phyloP scores from a whole-genome alignment of 2,888 invertebrate genomes.

The Eremobia ochroleuca region DNA sequence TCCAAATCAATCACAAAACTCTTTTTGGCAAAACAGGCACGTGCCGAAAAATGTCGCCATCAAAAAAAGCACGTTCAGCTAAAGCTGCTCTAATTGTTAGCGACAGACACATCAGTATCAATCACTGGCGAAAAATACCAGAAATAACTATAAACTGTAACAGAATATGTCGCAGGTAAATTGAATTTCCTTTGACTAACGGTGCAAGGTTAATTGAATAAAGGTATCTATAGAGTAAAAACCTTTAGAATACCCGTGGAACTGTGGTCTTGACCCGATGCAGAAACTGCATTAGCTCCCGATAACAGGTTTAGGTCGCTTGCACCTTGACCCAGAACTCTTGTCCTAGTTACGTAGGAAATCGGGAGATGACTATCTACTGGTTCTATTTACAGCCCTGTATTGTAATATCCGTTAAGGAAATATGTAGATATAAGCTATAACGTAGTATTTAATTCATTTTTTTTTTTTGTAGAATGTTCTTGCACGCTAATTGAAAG shows the following conservation, averaged over 20 bases:
- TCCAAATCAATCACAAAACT: background rate
- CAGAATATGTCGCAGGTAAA: background rate
- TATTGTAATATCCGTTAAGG: conserved; percentile 19
- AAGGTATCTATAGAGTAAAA: background rate
- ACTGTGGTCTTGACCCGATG: conserved; percentile 58
- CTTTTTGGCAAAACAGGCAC: background rate
- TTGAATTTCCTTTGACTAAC: conserved; percentile 14
- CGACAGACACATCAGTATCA: background rate
- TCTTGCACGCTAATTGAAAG: background rate
- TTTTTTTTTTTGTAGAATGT: background rate
- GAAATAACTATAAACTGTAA: too few relatives aligned
- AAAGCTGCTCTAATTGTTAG: background rate
- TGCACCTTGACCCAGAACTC: conserved; percentile 70
- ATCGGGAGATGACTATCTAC: conserved; percentile 5
- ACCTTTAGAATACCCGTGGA: conserved; percentile 11
- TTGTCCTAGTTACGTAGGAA: conserved; percentile 62
- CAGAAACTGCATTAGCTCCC: conserved; percentile 74
- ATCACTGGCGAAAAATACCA: background rate
- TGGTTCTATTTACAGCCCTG: conserved; percentile 15
- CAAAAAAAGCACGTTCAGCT: background rate
- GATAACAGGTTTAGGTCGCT: conserved; percentile 74
- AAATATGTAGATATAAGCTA: background rate
- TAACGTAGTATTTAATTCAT: background rate
- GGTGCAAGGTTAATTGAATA: background rate
- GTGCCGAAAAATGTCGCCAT: background rate